These are phyloP conservation scores for Lingula anatina DNA, from an alignment of 2,888 invertebrate species.

Conservation along the genomic window DNA sequence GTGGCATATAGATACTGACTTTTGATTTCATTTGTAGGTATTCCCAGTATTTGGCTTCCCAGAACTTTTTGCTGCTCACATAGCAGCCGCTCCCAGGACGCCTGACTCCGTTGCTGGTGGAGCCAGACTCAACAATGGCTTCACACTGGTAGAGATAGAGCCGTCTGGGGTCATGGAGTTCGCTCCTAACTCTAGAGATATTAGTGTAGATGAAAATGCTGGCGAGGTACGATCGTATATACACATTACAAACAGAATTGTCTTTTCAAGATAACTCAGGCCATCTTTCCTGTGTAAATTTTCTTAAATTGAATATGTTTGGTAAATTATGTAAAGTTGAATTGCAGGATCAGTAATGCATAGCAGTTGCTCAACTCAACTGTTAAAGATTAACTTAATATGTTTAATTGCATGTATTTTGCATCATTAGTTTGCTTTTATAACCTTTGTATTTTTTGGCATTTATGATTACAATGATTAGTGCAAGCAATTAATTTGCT, in stretches of 20 bases:
- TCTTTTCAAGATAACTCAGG: not conserved
- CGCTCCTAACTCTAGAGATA: slow-evolving; percentile 26
- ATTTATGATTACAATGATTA: too few relatives aligned
- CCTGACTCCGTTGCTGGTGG: slow-evolving; percentile 27
- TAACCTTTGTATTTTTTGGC: too few relatives aligned
- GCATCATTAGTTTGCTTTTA: too few relatives aligned
- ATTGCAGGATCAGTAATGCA: not conserved
- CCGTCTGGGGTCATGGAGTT: slow-evolving; percentile 42
- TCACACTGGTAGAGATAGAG: slow-evolving; percentile 27
- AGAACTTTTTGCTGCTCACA: slow-evolving; percentile 30
- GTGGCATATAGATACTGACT: too few relatives aligned
- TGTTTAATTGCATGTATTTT: too few relatives aligned
- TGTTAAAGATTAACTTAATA: too few relatives aligned
- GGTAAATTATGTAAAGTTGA: not conserved
- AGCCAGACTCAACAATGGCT: slow-evolving; percentile 23
- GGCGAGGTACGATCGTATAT: slow-evolving; percentile 29
- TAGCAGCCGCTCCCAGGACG: slow-evolving; percentile 29
- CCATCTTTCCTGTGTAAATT: not conserved
- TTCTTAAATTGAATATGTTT: not conserved
- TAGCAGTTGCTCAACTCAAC: too few relatives aligned
- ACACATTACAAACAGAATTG: not conserved
- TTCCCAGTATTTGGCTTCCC: not conserved
- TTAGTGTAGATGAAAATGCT: slow-evolving; percentile 29
- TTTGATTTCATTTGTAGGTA: not conserved
- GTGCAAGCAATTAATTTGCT: too few relatives aligned